Percentiles rank a stretch among this genome's conserved stretches.
Evolutionary conservation across 2,888 invertebrate species (phyloP).

Genomic region (Ochropacha duplaris): DNA sequence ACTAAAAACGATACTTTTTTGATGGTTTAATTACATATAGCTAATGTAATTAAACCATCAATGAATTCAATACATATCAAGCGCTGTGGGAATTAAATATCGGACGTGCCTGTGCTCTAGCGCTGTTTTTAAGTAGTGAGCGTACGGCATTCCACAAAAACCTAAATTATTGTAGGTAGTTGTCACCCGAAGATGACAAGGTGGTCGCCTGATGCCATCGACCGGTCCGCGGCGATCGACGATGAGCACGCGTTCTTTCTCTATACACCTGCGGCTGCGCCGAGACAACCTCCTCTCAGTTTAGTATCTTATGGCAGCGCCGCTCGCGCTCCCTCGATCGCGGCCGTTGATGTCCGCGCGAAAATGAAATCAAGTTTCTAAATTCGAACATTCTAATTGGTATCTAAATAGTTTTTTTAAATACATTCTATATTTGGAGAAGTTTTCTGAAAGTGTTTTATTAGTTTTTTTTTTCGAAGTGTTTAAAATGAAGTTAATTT

Average conservation of each 20-base stretch:
- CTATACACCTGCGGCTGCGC: slow-evolving; percentile 57
- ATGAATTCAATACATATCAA: neutral
- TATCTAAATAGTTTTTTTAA: slow-evolving; percentile 8
- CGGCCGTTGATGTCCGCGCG: slow-evolving; percentile 54
- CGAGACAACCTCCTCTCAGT: slow-evolving; percentile 57
- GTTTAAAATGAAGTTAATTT: slow-evolving; percentile 58
- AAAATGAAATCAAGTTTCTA: slow-evolving; percentile 68
- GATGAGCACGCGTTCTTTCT: slow-evolving; percentile 45
- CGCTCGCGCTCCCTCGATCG: slow-evolving; percentile 60
- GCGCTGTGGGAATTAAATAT: neutral
- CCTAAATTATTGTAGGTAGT: slow-evolving; percentile 4
- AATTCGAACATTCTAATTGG: slow-evolving; percentile 37
- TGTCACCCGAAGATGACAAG: slow-evolving; percentile 35
- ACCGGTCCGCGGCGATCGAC: slow-evolving; percentile 46
- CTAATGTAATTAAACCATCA: neutral
- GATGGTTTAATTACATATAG: too few species aligned
- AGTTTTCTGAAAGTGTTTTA: slow-evolving; percentile 8
- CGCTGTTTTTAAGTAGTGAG: neutral
- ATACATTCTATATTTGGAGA: slow-evolving; percentile 11
- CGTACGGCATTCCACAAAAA: slow-evolving; percentile 11
- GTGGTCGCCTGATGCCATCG: slow-evolving; percentile 40
- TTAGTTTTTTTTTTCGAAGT: slow-evolving; percentile 15
- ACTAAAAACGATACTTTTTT: too few species aligned
- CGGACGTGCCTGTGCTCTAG: neutral
- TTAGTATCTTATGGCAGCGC: slow-evolving; percentile 61